A percentile compares a stretch with the other conserved stretches of the same genome.
phyloP scores from a whole-genome alignment of 2,113 vertebrate genomes.

The Cochlearius cochlearius region DNA sequence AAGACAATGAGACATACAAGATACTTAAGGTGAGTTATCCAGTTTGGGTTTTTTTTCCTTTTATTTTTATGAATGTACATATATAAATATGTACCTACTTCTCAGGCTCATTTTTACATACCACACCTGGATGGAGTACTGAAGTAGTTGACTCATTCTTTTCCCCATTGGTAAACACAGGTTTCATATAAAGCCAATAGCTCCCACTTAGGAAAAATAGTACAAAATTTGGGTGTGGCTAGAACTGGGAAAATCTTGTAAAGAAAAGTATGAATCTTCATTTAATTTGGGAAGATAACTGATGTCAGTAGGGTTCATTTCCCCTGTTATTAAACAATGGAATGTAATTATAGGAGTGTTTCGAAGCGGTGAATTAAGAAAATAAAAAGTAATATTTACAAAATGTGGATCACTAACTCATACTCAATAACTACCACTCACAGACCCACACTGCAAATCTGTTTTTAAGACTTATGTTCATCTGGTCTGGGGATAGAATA shows the following conservation, averaged over 20 bases:
- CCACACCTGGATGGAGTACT: neutral
- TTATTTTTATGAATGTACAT: neutral
- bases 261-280: neutral
- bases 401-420: neutral
- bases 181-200: neutral
- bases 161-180: neutral
- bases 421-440: neutral
- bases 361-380: neutral
- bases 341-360: neutral
- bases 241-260: neutral
- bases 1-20: neutral
- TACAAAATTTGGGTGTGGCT: neutral
- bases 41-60: neutral
- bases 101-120: neutral
- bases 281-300: neutral
- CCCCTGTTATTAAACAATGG: neutral
- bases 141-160: neutral
- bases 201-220: neutral
- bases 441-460: neutral
- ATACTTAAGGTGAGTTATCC: neutral
- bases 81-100: neutral
- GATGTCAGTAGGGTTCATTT: neutral
- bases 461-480: neutral
- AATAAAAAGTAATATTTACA: neutral
- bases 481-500: neutral